Percentiles rank a stretch among this genome's conserved stretches.
phyloP scores from a whole-genome alignment of 2,888 invertebrate species.

The Oligia strigilis region DNA sequence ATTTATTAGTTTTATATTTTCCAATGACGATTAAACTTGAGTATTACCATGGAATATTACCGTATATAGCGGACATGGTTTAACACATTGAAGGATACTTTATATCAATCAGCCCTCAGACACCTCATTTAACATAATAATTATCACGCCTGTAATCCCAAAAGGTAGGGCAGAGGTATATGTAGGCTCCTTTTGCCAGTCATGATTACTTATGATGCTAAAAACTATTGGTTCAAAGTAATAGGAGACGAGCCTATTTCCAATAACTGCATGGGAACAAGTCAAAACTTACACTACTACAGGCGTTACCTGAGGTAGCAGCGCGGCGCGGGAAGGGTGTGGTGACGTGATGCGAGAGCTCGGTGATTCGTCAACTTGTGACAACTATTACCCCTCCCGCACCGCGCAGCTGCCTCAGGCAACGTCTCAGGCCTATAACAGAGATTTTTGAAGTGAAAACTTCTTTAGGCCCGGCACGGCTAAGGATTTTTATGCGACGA shows the following conservation, averaged over 20 bases:
- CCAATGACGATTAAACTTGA: slow-evolving; percentile 13
- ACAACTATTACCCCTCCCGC: no score
- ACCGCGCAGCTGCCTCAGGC: no score
- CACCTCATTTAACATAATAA: background rate
- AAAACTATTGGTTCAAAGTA: background rate
- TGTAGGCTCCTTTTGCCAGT: background rate
- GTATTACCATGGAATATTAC: slow-evolving; percentile 2
- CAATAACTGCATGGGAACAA: no score
- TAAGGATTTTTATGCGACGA: no score
- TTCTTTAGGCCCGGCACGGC: no score
- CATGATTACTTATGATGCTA: background rate
- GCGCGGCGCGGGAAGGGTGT: no score
- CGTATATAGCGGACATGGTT: background rate
- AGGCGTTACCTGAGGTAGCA: no score
- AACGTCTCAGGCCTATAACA: no score
- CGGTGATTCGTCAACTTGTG: no score
- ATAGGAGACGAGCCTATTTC: background rate
- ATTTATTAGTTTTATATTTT: slow-evolving; percentile 26
- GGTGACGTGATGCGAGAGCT: no score
- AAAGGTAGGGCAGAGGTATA: background rate
- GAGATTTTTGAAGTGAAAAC: no score
- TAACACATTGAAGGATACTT: background rate
- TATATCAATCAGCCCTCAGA: background rate
- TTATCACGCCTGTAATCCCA: background rate
- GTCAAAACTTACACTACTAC: no score